Conservation (phyloP, 2,888 invertebrate genomes). For the Xestia rhomboidea region DNA sequence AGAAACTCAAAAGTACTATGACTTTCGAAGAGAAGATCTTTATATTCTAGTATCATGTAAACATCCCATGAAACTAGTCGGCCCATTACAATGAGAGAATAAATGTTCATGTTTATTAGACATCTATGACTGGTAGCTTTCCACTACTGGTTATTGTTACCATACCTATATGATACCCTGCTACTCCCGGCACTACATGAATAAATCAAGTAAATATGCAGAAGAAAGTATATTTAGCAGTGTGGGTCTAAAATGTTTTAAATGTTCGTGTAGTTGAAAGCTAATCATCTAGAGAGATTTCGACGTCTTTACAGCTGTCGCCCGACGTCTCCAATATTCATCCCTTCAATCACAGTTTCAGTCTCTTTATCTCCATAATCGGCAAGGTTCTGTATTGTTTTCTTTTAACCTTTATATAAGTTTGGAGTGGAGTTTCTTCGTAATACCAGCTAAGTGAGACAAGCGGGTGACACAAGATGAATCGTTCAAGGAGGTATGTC, state of each 20-base stretch:
- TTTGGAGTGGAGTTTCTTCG: constrained; percentile 4
- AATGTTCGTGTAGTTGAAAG: constrained; percentile 8
- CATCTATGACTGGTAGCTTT: constrained; percentile 7
- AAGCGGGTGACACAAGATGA: constrained; percentile 59
- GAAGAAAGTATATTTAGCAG: constrained; percentile 4
- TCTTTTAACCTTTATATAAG: constrained; percentile 4
- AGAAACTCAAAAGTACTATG: background rate
- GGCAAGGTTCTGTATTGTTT: background rate
- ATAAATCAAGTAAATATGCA: background rate
- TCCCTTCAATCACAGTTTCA: background rate
- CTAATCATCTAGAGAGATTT: constrained; percentile 10
- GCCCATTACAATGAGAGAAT: constrained; percentile 15
- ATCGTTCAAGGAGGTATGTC: constrained; percentile 52
- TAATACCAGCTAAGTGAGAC: constrained; percentile 20
- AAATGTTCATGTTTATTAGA: constrained; percentile 9
- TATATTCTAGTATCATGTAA: background rate
- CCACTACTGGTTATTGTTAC: constrained; percentile 2
- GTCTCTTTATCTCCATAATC: background rate
- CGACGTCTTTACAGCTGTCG: constrained; percentile 2
- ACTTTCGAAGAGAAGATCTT: background rate
- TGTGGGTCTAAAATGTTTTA: background rate
- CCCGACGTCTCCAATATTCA: background rate
- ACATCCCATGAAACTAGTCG: constrained; percentile 6
- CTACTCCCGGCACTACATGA: background rate
- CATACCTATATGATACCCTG: background rate